These are phyloP conservation scores for Bellardia pandia DNA, from an alignment of 2,888 invertebrate species.

Conservation along the genomic window DNA sequence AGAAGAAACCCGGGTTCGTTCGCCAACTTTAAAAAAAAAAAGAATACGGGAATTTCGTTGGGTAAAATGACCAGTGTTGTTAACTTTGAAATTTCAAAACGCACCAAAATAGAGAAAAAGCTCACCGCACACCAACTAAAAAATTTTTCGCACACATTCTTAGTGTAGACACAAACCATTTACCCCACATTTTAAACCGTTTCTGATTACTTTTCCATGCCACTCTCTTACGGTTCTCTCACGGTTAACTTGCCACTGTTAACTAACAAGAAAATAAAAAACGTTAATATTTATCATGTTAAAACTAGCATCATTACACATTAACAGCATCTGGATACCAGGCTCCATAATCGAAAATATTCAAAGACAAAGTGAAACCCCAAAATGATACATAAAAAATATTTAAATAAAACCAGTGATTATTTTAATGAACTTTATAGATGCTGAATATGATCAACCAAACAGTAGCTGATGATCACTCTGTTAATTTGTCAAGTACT, in stretches of 20 bases:
- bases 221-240: neutral
- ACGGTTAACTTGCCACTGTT: neutral
- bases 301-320: neutral
- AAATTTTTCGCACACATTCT: too few relatives aligned
- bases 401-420: neutral
- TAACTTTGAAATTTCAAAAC: too few relatives aligned
- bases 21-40: too few relatives aligned
- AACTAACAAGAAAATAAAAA: neutral
- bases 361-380: neutral
- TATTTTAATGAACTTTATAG: neutral
- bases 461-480: slow-evolving; percentile 37
- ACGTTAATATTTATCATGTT: neutral
- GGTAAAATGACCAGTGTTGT: too few relatives aligned
- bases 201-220: neutral
- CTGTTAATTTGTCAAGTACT: slow-evolving; percentile 58
- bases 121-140: too few relatives aligned
- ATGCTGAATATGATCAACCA: slow-evolving; percentile 37
- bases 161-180: slow-evolving; percentile 51
- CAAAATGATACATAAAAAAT: neutral
- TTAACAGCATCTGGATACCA: neutral
- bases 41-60: too few relatives aligned
- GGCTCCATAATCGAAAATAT: neutral
- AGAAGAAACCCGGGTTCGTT: too few relatives aligned
- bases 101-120: too few relatives aligned
- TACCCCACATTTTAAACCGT: neutral